phyloP scores from a whole-genome alignment of 1,140 invertebrate genomes.

The Hetaerina americana region DNA sequence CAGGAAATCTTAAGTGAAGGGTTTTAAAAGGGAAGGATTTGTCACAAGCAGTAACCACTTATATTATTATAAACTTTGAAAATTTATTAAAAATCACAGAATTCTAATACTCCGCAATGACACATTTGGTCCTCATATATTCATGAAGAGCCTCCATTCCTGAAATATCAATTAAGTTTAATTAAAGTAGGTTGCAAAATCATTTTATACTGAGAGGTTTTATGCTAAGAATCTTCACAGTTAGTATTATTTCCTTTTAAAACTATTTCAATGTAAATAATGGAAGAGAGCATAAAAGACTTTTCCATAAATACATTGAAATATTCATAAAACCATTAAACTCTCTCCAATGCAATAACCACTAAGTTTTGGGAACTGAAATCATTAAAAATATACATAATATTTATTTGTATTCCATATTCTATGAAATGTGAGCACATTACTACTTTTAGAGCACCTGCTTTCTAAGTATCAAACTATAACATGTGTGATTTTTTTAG shows the following conservation, averaged over 20 bases:
- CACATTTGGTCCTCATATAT: constrained; percentile 87
- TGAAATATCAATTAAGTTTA: constrained; percentile 29
- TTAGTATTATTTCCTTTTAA: background rate
- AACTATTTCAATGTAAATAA: background rate
- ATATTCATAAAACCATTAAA: background rate
- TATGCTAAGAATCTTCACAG: too few species aligned
- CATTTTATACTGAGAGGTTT: constrained; percentile 1
- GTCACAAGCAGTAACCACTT: too few species aligned
- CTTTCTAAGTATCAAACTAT: too few species aligned
- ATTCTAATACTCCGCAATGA: constrained; percentile 84
- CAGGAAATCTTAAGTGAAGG: too few species aligned
- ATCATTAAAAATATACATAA: too few species aligned
- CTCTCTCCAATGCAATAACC: background rate
- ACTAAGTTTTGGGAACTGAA: background rate
- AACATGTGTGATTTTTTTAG: too few species aligned
- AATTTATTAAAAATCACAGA: background rate
- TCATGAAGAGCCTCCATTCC: constrained; percentile 87
- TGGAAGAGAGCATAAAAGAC: background rate
- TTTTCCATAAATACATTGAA: constrained; percentile 1
- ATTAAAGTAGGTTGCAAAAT: constrained; percentile 3
- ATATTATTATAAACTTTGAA: too few species aligned
- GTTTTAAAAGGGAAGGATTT: too few species aligned
- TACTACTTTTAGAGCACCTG: too few species aligned
- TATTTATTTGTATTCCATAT: too few species aligned
- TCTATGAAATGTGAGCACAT: too few species aligned